A percentile compares a stretch with the other conserved stretches of the same genome.
Conservation (phyloP, 2,797 vertebrate genomes). For the Poecilia gillii region DNA sequence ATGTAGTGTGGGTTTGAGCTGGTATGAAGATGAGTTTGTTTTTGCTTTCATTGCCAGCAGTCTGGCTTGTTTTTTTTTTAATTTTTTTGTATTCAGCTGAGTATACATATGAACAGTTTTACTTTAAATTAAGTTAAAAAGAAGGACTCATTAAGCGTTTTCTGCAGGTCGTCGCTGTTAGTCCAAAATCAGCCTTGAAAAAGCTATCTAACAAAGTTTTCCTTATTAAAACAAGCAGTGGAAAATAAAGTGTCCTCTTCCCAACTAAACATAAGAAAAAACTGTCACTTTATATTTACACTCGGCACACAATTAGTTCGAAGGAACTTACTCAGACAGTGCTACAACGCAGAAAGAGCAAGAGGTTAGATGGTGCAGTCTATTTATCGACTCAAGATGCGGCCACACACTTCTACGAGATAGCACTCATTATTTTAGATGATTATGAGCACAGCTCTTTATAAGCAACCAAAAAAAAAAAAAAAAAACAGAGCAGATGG, state of each 20-base stretch:
- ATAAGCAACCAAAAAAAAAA: slow-evolving; percentile 23
- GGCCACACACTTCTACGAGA: not conserved
- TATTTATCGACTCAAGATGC: slow-evolving; percentile 14
- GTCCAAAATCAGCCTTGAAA: not conserved
- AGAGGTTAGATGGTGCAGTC: slow-evolving; percentile 8
- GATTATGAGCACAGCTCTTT: slow-evolving; percentile 24
- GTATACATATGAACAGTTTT: slow-evolving; percentile 1
- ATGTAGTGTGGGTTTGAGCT: not conserved
- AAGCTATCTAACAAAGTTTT: slow-evolving; percentile 12
- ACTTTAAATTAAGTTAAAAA: slow-evolving; percentile 9
- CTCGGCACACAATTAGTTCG: slow-evolving; percentile 30
- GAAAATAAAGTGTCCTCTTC: slow-evolving; percentile 6
- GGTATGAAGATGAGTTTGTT: not conserved
- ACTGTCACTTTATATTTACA: slow-evolving; percentile 13
- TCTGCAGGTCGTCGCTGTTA: not conserved
- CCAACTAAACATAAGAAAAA: slow-evolving; percentile 10
- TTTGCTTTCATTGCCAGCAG: not conserved
- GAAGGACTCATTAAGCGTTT: not conserved
- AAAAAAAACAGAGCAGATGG: slow-evolving; percentile 1
- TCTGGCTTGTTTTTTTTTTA: not conserved
- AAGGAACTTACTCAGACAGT: slow-evolving; percentile 24
- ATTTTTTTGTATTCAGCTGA: not conserved
- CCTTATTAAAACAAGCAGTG: slow-evolving; percentile 25
- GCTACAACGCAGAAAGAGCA: slow-evolving; percentile 17
- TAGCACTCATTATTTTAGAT: slow-evolving; percentile 28